Percentiles rank a stretch among this genome's conserved stretches.
phyloP scores from a whole-genome alignment of 2,113 vertebrate species.

The Epinephelus lanceolatus region DNA sequence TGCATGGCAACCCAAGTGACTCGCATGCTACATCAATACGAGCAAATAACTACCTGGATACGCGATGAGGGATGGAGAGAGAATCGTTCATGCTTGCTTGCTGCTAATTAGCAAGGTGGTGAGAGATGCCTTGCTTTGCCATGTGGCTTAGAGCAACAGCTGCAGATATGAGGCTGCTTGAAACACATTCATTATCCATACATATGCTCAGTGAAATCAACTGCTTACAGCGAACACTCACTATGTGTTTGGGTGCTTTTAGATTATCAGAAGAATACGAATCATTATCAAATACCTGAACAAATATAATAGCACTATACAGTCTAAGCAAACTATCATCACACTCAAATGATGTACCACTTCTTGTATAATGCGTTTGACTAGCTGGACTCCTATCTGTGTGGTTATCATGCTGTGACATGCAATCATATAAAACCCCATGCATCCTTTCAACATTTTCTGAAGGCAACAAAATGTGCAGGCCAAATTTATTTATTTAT shows the following conservation, averaged over 20 bases:
- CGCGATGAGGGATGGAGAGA: background rate
- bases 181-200: conserved; percentile 4
- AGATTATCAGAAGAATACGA: background rate
- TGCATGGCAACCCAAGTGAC: background rate
- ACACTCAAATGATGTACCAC: background rate
- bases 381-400: background rate
- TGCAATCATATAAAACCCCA: background rate
- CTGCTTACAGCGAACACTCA: background rate
- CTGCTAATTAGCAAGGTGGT: conserved; percentile 50
- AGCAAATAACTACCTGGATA: conserved; percentile 1
- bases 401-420: background rate
- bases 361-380: background rate
- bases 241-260: background rate
- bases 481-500: background rate
- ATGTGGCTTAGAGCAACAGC: conserved; percentile 45
- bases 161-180: conserved; percentile 30
- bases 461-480: background rate
- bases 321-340: background rate
- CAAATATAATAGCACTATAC: background rate
- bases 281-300: background rate
- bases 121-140: conserved; percentile 53
- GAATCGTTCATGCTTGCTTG: background rate
- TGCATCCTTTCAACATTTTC: background rate
- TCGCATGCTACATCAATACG: background rate
- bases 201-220: conserved; percentile 11